Evolutionary conservation across 2,113 vertebrate species (phyloP), one percentile per base, ranked within the genome.

Genomic region (Pardalotus punctatus): DNA sequence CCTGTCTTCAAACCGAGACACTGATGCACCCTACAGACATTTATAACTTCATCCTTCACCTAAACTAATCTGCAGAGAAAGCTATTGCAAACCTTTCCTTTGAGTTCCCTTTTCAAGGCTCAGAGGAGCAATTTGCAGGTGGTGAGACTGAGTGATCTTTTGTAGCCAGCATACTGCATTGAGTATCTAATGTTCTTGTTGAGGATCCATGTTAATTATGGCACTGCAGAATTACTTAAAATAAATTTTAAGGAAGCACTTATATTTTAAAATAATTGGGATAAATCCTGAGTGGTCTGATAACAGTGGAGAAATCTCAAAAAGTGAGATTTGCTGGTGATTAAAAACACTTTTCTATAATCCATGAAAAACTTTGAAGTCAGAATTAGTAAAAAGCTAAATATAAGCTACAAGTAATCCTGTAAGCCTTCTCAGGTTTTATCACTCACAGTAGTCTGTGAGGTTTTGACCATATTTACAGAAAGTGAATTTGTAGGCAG

Each of bases 401-500:
- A 69, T 79, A 72, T 36, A 86, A 90, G 10, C 36, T 85, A 43
- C 28, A 88, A 95, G 88, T 96, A 95, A 96, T 91, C 56, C 27
- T 78, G 0, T 86, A 94, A 83, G 14, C 69, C 33, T 65, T 73
- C 50, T 20, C 31, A 69, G 18, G 14, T 61, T 93, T 90, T 90
- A 69, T 90, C 78, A 88, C n/a, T n/a, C 60, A 82, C 29, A 45
- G 11, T 24, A 61, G 5, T 56, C 53, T 85, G 62, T 90, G 28
- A 38, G 28, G 11, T 67, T 94, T 92, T 95, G 79, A 84, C 42
- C n/a, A 73, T 84, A 86, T 96, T 94, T 94, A 96, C 28, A 88
- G 48, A 84, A 95, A 95, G 9, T 17, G 38, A 93, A 71, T 73
- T 93, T 94, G 27, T 85, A 86, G 42, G 20, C 50, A 95, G 81